Percentiles rank a stretch among this genome's conserved stretches.
Conservation (phyloP, 2,797 vertebrate genomes). For the Chelidonichthys spinosus region DNA sequence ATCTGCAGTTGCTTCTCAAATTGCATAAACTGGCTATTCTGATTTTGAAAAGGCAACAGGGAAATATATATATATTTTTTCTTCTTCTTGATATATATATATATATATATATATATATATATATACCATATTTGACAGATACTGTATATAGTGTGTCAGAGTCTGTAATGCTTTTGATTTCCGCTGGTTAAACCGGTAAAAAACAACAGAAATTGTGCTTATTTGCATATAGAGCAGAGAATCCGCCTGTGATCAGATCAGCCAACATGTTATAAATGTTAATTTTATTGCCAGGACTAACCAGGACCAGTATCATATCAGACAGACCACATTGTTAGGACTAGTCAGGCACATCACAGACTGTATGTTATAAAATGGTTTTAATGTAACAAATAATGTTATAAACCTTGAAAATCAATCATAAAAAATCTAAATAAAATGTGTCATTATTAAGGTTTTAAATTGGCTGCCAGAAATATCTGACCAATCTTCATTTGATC, state of each 20-base stretch:
- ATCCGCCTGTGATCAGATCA: not conserved
- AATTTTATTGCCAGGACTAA: not conserved
- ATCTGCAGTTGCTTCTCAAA: not conserved
- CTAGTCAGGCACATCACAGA: not conserved
- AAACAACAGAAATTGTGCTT: not conserved
- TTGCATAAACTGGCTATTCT: not conserved
- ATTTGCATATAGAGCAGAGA: not conserved
- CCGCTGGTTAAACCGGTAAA: not conserved
- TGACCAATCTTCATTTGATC: too few species aligned
- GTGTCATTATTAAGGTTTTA: too few species aligned
- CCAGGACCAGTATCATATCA: not conserved
- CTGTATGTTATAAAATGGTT: not conserved
- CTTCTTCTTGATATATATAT: too few species aligned
- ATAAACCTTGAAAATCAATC: not conserved
- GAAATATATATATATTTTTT: not conserved
- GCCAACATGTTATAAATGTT: not conserved
- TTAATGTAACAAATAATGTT: not conserved
- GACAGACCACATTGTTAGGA: not conserved
- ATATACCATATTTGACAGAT: too few species aligned
- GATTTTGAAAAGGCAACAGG: not conserved
- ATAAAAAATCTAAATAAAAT: not conserved
- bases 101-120: too few species aligned
- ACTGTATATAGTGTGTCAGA: not conserved
- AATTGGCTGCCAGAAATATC: too few species aligned
- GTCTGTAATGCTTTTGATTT: not conserved